These are phyloP conservation scores for Aurelia sp. DNA, from an alignment of 30 jellyfish, hydroid and myxozoan genomes.

Conservation along the genomic window DNA sequence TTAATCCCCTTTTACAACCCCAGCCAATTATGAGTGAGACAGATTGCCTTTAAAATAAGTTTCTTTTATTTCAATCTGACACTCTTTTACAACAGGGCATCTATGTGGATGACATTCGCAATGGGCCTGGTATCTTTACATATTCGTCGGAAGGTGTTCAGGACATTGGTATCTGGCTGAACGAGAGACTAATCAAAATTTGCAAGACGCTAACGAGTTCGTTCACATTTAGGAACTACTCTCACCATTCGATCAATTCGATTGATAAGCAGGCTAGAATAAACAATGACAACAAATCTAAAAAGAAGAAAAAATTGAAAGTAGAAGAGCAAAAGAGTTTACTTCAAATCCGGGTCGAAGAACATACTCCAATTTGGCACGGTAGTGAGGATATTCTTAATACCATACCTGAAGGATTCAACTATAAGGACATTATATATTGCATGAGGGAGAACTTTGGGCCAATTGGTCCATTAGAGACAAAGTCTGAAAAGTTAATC, in stretches of 20 bases:
- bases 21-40: too few relatives aligned
- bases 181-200: constrained; percentile 36
- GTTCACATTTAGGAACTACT: constrained; percentile 35
- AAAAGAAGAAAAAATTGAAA: constrained; percentile 14
- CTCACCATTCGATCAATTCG: constrained; percentile 74
- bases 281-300: not conserved
- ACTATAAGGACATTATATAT: constrained; percentile 22
- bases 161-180: constrained; percentile 94
- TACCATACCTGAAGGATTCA: constrained; percentile 33
- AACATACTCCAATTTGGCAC: constrained; percentile 4
- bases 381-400: constrained; percentile 1
- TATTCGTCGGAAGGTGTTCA: constrained; percentile 55
- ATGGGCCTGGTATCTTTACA: constrained; percentile 92
- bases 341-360: not conserved
- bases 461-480: constrained; percentile 73
- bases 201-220: constrained; percentile 56
- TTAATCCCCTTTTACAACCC: too few relatives aligned
- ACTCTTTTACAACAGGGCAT: constrained; percentile 61
- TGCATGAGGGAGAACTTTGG: constrained; percentile 38
- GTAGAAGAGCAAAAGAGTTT: not conserved
- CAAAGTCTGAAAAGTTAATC: constrained; percentile 65
- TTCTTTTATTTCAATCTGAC: too few relatives aligned
- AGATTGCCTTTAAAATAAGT: too few relatives aligned
- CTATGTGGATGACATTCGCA: constrained; percentile 72
- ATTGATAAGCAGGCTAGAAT: not conserved